Conservation (phyloP, 2,113 vertebrate species). For the Oxyruncus cristatus region DNA sequence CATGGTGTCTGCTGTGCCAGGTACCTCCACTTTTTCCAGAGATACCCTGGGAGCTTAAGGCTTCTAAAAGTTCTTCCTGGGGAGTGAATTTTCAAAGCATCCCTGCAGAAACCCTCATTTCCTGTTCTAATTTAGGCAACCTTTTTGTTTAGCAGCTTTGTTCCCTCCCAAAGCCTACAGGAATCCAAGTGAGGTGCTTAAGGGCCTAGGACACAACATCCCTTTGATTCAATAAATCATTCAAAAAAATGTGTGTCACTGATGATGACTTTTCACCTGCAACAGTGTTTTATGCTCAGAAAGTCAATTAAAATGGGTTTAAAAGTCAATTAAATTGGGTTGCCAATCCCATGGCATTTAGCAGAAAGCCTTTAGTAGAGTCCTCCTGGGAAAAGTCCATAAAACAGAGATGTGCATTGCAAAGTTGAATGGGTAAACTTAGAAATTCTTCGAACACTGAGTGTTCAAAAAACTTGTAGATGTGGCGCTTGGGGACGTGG, state of each 20-base stretch:
- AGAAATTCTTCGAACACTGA: too few species aligned
- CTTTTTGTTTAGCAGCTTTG: not conserved
- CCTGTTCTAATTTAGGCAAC: not conserved
- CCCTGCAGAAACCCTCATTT: not conserved
- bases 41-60: not conserved
- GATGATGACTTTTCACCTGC: not conserved
- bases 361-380: not conserved
- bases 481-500: not conserved
- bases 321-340: too few species aligned
- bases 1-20: not conserved
- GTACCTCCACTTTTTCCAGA: not conserved
- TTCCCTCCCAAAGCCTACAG: not conserved
- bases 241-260: not conserved
- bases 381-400: not conserved
- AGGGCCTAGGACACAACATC: not conserved
- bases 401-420: not conserved
- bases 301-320: too few species aligned
- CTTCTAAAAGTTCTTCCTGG: not conserved
- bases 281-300: not conserved
- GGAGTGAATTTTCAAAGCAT: not conserved
- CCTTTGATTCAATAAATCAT: not conserved
- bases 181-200: not conserved
- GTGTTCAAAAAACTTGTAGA: not conserved
- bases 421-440: not conserved
- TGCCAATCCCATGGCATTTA: not conserved